A percentile compares a stretch with the other conserved stretches of the same genome.
Evolutionary conservation across 2,113 vertebrate species (phyloP).

Genomic region (Myotis yumanensis): DNA sequence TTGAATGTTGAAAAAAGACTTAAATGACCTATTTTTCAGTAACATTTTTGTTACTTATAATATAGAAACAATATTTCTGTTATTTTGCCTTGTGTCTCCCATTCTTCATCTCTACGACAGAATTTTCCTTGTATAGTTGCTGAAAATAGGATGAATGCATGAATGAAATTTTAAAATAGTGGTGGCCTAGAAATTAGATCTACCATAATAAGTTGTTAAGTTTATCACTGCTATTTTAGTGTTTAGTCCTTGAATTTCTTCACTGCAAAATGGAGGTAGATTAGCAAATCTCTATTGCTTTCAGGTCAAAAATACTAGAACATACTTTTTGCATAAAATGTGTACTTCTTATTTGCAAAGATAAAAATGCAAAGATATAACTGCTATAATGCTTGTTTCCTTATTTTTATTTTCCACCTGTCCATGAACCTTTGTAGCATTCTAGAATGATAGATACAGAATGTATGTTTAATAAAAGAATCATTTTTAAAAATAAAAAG

Average conservation of each 20-base stretch:
- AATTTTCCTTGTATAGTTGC: neutral
- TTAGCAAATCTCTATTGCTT: neutral
- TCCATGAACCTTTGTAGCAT: neutral
- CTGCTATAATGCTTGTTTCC: neutral
- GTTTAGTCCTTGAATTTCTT: neutral
- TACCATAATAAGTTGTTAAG: neutral
- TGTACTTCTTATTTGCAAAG: neutral
- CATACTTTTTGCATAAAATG: neutral
- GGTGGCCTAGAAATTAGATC: neutral
- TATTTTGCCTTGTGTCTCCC: neutral
- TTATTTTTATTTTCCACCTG: neutral
- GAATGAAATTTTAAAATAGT: neutral
- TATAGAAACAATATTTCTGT: neutral
- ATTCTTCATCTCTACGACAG: neutral
- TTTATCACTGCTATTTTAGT: neutral
- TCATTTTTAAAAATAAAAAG: neutral
- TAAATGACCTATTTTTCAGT: neutral
- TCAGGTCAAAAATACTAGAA: neutral
- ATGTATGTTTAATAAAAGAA: neutral
- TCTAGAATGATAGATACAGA: neutral
- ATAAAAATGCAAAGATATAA: neutral
- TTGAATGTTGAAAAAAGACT: neutral
- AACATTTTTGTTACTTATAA: neutral
- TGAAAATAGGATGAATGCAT: neutral
- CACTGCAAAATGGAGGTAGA: neutral